Evolutionary conservation across 2,113 vertebrate genomes (phyloP), one percentile per base, ranked within the genome.

Genomic region (Brachionichthys hirsutus): DNA sequence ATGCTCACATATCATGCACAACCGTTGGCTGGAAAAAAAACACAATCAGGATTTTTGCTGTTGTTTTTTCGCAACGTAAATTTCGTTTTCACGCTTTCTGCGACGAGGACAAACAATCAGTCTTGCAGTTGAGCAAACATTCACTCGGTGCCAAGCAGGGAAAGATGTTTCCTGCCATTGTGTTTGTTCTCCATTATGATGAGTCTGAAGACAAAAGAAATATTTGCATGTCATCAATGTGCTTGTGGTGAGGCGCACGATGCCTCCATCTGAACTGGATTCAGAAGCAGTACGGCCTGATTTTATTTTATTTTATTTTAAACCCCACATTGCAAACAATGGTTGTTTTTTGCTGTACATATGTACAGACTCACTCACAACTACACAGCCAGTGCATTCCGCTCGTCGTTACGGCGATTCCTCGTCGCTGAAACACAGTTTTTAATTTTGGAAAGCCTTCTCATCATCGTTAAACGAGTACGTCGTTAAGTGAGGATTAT

Each of bases 151-250:
- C 44, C 11, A 63, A 50, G 44, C 58, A 61, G 59, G 54, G 45
- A 22, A 40, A 60, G 65, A 68, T 40, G 58, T 45, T 61, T 17
- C 30, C 35, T 38, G 38, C 62, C 45, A 44, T 2, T 6, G 62
- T 86, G 70, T 87, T 87, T 88, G 84, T 60, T 73, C 72, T 62
- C n/a, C 19, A 57, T 78, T 67, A 70, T 35, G 3, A 9, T 44
- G 53, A 66, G 74, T 70, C 68, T 65, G 47, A 54, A 5, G 60
- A 76, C 62, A 72, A 71, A 71, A 51, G 17, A n/a, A 2, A 63
- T 66, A 83, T 75, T 51, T 67, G 24, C 24, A 30, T 30, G 24
- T 30, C 24, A 30, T 20, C 14, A 18, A 30, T 71, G 73, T 61
- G 59, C 58, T 47, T 48, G 36, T 63, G 42, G 55, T 62, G 24